Percentiles rank a stretch among this genome's conserved stretches.
phyloP scores from a whole-genome alignment of 2,888 invertebrate genomes.

The Neuroscelio doddi region DNA sequence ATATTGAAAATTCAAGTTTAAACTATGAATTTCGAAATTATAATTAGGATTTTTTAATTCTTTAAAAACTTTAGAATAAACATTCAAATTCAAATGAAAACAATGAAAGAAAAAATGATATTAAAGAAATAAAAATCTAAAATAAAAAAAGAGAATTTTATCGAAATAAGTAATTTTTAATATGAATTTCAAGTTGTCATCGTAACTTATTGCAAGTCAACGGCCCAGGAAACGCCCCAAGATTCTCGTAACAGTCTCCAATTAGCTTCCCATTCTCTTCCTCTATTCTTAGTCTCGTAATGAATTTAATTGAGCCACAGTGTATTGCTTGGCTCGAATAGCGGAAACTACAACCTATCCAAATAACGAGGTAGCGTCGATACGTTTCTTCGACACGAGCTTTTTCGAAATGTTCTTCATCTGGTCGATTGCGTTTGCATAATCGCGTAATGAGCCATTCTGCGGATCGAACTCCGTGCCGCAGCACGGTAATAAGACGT shows the following conservation, averaged over 20 bases:
- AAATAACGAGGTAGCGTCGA: conserved; percentile 26
- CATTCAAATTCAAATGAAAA: too few species aligned
- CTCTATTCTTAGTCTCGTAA: conserved; percentile 41
- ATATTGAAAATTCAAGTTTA: too few species aligned
- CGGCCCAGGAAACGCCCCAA: conserved; percentile 12
- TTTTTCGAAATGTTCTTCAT: conserved; percentile 26
- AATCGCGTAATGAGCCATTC: conserved; percentile 47
- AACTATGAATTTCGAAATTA: too few species aligned
- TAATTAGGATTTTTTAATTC: too few species aligned
- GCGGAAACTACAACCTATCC: conserved; percentile 26
- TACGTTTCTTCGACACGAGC: conserved; percentile 43
- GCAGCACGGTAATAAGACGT: conserved; percentile 44
- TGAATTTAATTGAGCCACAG: conserved; percentile 54
- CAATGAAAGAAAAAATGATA: too few species aligned
- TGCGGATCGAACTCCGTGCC: conserved; percentile 36
- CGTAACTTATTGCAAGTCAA: conserved; percentile 1
- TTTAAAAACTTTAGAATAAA: too few species aligned
- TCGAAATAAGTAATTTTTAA: too few species aligned
- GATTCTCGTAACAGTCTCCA: conserved; percentile 38
- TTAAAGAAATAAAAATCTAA: too few species aligned
- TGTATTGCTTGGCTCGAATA: conserved; percentile 16
- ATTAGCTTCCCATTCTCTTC: conserved; percentile 49
- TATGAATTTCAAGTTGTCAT: too few species aligned
- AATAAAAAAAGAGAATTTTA: too few species aligned
- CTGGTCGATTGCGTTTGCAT: conserved; percentile 44